phyloP scores from a whole-genome alignment of 1,140 invertebrate species.

The Andrena cerasifolii region DNA sequence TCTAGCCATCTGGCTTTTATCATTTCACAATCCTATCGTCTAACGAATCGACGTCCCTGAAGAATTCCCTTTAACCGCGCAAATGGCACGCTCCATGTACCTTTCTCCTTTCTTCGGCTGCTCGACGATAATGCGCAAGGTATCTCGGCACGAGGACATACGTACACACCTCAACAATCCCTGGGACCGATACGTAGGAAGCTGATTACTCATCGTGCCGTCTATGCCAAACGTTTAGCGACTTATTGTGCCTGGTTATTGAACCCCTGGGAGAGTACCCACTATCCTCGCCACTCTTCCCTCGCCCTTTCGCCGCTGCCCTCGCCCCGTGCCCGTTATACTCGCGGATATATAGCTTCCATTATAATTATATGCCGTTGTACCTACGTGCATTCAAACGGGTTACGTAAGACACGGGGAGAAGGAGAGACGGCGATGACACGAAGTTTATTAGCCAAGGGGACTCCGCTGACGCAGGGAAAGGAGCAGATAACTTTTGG shows the following conservation, averaged over 20 bases:
- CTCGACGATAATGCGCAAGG: conserved; percentile 11
- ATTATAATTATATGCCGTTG: conserved; percentile 59
- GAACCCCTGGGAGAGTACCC: conserved; percentile 65
- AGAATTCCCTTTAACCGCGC: neutral
- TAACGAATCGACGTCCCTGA: neutral
- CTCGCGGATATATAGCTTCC: conserved; percentile 48
- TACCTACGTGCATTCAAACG: conserved; percentile 60
- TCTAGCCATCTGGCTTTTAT: neutral
- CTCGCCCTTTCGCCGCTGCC: neutral
- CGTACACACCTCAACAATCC: conserved; percentile 56
- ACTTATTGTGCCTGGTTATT: conserved; percentile 70
- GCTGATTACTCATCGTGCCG: conserved; percentile 68
- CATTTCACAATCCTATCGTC: neutral
- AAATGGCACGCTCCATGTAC: neutral
- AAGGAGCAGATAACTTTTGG: too few relatives aligned
- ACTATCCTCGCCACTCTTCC: neutral
- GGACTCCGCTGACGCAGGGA: neutral
- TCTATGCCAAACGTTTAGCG: conserved; percentile 61
- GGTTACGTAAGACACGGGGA: conserved; percentile 52
- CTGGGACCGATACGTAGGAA: conserved; percentile 56
- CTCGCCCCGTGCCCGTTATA: conserved; percentile 27
- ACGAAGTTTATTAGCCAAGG: conserved; percentile 48
- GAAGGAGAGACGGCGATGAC: conserved; percentile 38
- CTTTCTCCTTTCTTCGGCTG: conserved; percentile 5
- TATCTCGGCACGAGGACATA: conserved; percentile 12